Evolutionary conservation across 64 coral and sea anemone genomes (phyloP).

Genomic region (Dendronephthya gigantea): DNA sequence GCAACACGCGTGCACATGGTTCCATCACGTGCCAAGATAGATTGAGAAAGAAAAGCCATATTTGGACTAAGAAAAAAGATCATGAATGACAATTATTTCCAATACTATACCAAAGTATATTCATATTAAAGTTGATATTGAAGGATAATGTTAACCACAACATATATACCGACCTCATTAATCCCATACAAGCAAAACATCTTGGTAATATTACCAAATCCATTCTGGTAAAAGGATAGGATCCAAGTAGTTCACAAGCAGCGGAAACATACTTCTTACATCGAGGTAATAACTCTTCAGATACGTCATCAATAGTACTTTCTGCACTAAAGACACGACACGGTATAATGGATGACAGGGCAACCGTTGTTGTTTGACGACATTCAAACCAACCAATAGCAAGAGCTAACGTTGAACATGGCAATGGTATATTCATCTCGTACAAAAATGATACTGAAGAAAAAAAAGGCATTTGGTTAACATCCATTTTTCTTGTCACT

Average conservation of each 20-base stretch:
- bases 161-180: conserved; percentile 60
- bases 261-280: conserved; percentile 53
- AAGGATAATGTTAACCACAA: background rate
- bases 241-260: conserved; percentile 75
- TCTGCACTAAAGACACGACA: conserved; percentile 68
- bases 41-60: conserved; percentile 85
- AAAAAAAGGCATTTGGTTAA: background rate
- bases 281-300: conserved; percentile 52
- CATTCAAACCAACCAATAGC: conserved; percentile 78
- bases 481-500: too few species aligned
- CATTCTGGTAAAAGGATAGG: conserved; percentile 78
- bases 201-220: conserved; percentile 66
- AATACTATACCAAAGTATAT: too few species aligned
- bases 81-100: background rate
- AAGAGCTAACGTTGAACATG: conserved; percentile 82
- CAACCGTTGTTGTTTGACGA: conserved; percentile 37
- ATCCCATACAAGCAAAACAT: conserved; percentile 97
- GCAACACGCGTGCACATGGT: conserved; percentile 75
- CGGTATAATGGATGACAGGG: conserved; percentile 26
- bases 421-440: conserved; percentile 73
- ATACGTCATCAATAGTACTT: conserved; percentile 69
- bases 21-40: conserved; percentile 72
- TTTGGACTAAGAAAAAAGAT: conserved; percentile 58
- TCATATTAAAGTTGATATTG: background rate
- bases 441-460: conserved; percentile 50